Percentiles rank a stretch among this genome's conserved stretches.
phyloP scores from a whole-genome alignment of 2,113 vertebrate genomes.

The Muntiacus reevesi region DNA sequence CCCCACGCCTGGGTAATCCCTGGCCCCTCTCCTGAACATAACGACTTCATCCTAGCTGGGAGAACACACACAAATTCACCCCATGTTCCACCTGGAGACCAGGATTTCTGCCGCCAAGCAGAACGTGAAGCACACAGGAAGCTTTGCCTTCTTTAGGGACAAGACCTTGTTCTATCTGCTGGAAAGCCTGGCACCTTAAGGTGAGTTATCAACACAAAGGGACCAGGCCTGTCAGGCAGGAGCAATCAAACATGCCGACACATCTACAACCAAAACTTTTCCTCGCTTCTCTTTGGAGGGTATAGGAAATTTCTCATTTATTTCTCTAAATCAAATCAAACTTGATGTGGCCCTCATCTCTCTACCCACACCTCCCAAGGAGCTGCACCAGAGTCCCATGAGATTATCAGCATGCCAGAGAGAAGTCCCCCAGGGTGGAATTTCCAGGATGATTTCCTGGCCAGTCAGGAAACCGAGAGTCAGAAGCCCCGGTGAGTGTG shows the following conservation, averaged over 20 bases:
- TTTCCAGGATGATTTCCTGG: background rate
- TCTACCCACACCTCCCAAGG: background rate
- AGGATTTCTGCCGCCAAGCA: background rate
- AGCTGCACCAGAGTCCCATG: background rate
- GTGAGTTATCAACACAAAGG: background rate
- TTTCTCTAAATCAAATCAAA: conserved; percentile 3
- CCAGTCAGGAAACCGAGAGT: background rate
- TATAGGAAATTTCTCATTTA: background rate
- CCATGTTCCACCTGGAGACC: background rate
- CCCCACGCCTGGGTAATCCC: background rate
- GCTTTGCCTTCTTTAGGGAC: background rate
- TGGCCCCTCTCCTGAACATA: background rate
- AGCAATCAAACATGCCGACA: background rate
- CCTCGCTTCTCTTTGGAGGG: background rate
- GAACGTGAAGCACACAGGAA: background rate
- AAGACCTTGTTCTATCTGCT: background rate
- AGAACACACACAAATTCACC: too few relatives aligned
- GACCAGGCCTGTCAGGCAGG: background rate
- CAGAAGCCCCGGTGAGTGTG: too few relatives aligned
- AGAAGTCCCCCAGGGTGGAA: background rate
- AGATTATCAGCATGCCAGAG: background rate
- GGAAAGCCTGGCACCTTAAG: too few relatives aligned
- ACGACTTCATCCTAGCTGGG: background rate
- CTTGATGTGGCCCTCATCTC: background rate
- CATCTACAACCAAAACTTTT: accelerated